phyloP scores from a whole-genome alignment of 2,888 invertebrate species.

The Theodoxus fluviatilis region DNA sequence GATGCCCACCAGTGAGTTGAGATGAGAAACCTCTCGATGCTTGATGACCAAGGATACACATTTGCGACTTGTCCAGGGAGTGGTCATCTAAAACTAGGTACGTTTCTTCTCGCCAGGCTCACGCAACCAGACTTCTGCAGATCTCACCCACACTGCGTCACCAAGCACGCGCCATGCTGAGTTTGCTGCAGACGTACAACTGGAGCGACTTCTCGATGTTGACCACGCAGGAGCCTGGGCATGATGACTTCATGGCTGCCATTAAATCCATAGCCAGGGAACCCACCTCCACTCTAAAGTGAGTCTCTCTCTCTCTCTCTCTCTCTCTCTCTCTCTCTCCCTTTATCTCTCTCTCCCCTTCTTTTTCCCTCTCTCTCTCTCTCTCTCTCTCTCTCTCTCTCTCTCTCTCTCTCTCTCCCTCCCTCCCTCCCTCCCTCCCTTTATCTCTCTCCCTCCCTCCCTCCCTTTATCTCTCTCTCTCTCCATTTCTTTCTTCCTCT shows the following conservation, averaged over 20 bases:
- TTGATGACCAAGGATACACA: too few relatives aligned
- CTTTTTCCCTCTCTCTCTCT: neutral
- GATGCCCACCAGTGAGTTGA: too few relatives aligned
- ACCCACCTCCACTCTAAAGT: neutral
- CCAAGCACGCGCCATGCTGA: slow-evolving; percentile 94
- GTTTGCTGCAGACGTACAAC: slow-evolving; percentile 91
- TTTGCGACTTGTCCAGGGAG: too few relatives aligned
- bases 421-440: neutral
- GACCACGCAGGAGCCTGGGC: slow-evolving; percentile 79
- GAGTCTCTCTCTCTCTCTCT: neutral
- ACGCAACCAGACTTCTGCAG: too few relatives aligned
- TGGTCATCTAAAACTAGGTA: too few relatives aligned
- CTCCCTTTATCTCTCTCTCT: neutral
- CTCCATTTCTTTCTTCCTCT: neutral
- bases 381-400: slow-evolving; percentile 14
- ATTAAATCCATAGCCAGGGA: slow-evolving; percentile 65
- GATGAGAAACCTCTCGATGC: too few relatives aligned
- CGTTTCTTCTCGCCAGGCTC: too few relatives aligned
- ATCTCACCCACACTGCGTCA: slow-evolving; percentile 96
- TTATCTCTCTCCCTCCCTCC: neutral
- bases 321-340: slow-evolving; percentile 15
- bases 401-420: neutral
- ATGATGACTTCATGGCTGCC: slow-evolving; percentile 94
- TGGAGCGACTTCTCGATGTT: slow-evolving; percentile 96
- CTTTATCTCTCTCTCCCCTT: slow-evolving; percentile 3